A percentile compares a stretch with the other conserved stretches of the same genome.
These are phyloP conservation scores for Argopecten irradians DNA, from an alignment of 1,140 invertebrate genomes.

Conservation along the genomic window DNA sequence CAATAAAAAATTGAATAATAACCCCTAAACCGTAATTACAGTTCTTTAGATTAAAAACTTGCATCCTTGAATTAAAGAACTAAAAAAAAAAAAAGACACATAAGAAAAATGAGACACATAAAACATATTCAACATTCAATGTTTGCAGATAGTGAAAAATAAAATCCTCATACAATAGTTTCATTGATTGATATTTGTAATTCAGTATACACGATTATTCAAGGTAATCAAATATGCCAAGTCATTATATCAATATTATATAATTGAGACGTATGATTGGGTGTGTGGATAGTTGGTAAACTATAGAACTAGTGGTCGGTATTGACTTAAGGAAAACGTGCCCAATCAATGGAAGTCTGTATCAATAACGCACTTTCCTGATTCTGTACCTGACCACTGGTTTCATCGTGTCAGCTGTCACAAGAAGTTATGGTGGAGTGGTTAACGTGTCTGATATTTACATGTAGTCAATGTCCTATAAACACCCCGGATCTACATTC, in stretches of 20 bases:
- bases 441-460: too few relatives aligned
- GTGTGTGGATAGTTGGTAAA: neutral
- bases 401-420: too few relatives aligned
- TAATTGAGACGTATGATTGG: neutral
- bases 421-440: too few relatives aligned
- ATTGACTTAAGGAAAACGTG: neutral
- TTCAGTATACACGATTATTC: neutral
- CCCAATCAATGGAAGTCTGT: neutral
- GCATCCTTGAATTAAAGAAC: neutral
- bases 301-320: neutral
- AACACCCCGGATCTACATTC: neutral
- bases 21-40: too few relatives aligned
- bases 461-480: too few relatives aligned
- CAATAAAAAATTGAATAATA: too few relatives aligned
- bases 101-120: neutral
- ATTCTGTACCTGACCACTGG: too few relatives aligned
- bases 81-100: neutral
- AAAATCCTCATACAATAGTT: neutral
- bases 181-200: too few relatives aligned
- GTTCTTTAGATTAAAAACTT: neutral
- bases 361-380: too few relatives aligned
- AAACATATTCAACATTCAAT: neutral
- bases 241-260: slow-evolving; percentile 13
- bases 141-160: neutral
- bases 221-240: neutral